Percentiles rank a stretch among this genome's conserved stretches.
Conservation (phyloP, 2,797 vertebrate species). For the Myotis findleyi region DNA sequence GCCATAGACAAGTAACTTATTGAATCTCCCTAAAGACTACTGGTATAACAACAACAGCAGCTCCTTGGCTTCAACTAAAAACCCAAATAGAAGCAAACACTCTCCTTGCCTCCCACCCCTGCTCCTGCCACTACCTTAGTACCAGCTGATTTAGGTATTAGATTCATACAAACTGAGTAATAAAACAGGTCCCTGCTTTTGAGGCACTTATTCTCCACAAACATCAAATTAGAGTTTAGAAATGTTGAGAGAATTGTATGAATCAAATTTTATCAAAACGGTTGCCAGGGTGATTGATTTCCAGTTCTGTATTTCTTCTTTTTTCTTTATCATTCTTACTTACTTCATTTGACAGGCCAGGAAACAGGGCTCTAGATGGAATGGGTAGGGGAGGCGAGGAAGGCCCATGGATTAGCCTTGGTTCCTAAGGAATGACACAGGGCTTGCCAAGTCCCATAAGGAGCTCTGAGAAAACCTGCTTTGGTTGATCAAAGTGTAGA, state of each 20-base stretch:
- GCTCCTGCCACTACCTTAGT: not conserved
- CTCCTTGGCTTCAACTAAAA: not conserved
- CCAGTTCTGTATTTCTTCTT: not conserved
- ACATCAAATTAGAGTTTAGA: not conserved
- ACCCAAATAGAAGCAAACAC: not conserved
- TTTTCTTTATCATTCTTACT: not conserved
- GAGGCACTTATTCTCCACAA: not conserved
- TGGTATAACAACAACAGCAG: not conserved
- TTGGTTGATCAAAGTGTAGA: not conserved
- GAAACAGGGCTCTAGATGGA: not conserved
- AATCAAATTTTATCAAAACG: not conserved
- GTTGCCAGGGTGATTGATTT: not conserved
- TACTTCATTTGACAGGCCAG: not conserved
- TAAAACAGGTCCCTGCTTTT: not conserved
- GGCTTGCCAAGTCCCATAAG: not conserved
- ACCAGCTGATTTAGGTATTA: not conserved
- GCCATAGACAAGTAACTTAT: not conserved
- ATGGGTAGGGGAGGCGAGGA: not conserved
- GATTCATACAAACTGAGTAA: not conserved
- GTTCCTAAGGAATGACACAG: not conserved
- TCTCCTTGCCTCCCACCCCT: fast-evolving
- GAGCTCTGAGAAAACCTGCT: not conserved
- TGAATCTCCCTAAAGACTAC: not conserved
- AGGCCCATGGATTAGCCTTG: not conserved
- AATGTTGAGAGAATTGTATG: not conserved